These are phyloP conservation scores for Sminthurinus signatus DNA, from an alignment of 1,140 invertebrate species.

Conservation along the genomic window DNA sequence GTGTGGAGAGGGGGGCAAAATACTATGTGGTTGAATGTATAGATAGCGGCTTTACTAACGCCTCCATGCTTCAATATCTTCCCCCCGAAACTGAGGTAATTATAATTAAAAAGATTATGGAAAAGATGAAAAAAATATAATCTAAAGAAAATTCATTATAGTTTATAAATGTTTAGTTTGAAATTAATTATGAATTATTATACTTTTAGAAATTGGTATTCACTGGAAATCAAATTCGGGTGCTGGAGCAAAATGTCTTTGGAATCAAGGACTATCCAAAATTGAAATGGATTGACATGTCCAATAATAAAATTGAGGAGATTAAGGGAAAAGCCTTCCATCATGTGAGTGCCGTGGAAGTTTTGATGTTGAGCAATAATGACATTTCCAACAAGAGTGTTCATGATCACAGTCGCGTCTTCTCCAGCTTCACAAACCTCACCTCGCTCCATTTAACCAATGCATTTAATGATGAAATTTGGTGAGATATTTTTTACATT, in stretches of 20 bases:
- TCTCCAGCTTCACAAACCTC: constrained; percentile 69
- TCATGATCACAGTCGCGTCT: constrained; percentile 62
- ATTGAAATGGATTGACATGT: constrained; percentile 66
- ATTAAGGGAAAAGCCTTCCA: constrained; percentile 72
- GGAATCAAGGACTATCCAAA: constrained; percentile 55
- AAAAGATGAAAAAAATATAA: no score
- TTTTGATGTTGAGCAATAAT: constrained; percentile 69
- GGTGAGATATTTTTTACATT: no score
- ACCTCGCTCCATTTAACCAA: constrained; percentile 66
- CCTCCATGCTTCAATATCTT: constrained; percentile 55
- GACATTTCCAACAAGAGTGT: constrained; percentile 51
- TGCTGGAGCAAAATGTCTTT: constrained; percentile 65
- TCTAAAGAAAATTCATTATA: no score
- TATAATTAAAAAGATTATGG: constrained; percentile 30
- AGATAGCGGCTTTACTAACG: constrained; percentile 54
- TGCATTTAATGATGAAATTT: constrained; percentile 63
- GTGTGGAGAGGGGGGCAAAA: constrained; percentile 32
- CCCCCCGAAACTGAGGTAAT: constrained; percentile 59
- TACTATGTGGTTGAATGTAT: constrained; percentile 67
- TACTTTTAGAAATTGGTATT: constrained; percentile 60
- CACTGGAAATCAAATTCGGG: constrained; percentile 60
- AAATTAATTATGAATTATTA: no score
- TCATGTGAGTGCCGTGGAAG: constrained; percentile 61
- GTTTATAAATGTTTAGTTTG: no score
- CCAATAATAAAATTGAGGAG: constrained; percentile 64